phyloP scores from a whole-genome alignment of 2,113 vertebrate genomes.

The Numida meleagris region DNA sequence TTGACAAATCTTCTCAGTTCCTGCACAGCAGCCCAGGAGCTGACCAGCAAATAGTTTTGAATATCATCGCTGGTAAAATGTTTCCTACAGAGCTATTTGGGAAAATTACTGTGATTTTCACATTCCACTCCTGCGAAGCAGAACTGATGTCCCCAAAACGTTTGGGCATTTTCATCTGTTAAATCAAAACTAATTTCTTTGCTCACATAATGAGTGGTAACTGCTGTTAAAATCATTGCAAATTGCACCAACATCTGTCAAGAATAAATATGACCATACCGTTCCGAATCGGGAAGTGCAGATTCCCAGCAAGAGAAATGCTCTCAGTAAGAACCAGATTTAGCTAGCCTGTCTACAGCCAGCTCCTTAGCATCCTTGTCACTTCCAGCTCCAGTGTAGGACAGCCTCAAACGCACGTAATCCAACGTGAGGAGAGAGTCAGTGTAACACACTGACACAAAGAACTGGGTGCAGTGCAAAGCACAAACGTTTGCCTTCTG shows the following conservation, averaged over 20 bases:
- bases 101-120: constrained; percentile 18
- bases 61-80: neutral
- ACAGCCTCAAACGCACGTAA: neutral
- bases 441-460: neutral
- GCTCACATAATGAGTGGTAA: neutral
- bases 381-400: neutral
- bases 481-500: constrained; percentile 27
- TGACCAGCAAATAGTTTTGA: constrained; percentile 13
- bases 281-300: neutral
- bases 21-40: neutral
- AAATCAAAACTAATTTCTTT: neutral
- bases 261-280: neutral
- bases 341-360: neutral
- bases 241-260: constrained; percentile 9
- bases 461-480: neutral
- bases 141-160: neutral
- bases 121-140: neutral
- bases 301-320: neutral
- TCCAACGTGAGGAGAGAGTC: neutral
- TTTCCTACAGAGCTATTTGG: neutral
- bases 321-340: neutral
- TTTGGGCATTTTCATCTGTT: constrained; percentile 1
- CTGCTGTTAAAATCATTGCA: neutral
- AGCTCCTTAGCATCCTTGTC: neutral
- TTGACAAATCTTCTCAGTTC: neutral